Conservation (phyloP, 1,140 invertebrate species). For the Calliopsis andreniformis region DNA sequence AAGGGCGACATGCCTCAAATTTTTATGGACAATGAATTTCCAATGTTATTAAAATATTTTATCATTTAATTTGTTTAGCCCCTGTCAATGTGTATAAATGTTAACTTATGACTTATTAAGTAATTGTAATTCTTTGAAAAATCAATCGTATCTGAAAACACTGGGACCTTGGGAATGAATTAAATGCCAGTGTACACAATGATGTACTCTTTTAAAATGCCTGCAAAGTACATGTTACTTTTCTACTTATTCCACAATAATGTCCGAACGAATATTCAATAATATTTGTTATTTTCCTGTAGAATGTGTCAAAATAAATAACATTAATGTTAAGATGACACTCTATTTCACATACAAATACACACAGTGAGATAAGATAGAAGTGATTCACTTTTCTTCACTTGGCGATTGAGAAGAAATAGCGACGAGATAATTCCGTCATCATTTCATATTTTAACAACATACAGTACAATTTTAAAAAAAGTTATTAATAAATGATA, state of each 20-base stretch:
- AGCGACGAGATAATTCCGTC: too few species aligned
- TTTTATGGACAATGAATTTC: conserved; percentile 57
- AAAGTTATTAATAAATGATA: neutral
- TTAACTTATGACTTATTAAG: conserved; percentile 48
- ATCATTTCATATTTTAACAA: neutral
- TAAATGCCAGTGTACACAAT: conserved; percentile 48
- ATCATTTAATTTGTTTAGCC: conserved; percentile 60
- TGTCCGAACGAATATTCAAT: conserved; percentile 27
- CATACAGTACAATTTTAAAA: neutral
- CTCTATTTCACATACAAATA: conserved; percentile 26
- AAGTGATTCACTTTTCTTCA: conserved; percentile 4
- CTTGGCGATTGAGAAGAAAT: too few species aligned
- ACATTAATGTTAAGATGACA: conserved; percentile 27
- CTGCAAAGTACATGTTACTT: conserved; percentile 53
- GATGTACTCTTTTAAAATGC: conserved; percentile 39
- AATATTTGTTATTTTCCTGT: conserved; percentile 40
- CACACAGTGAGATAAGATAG: conserved; percentile 42
- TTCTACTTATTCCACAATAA: conserved; percentile 64
- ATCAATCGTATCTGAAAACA: conserved; percentile 47
- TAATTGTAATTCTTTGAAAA: conserved; percentile 45
- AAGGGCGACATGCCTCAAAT: conserved; percentile 29
- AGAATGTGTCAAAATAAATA: conserved; percentile 37
- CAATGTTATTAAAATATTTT: conserved; percentile 68
- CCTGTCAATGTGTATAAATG: conserved; percentile 52
- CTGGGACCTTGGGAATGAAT: conserved; percentile 55